phyloP scores from a whole-genome alignment of 2,888 invertebrate genomes.

The Sisyra nigra region DNA sequence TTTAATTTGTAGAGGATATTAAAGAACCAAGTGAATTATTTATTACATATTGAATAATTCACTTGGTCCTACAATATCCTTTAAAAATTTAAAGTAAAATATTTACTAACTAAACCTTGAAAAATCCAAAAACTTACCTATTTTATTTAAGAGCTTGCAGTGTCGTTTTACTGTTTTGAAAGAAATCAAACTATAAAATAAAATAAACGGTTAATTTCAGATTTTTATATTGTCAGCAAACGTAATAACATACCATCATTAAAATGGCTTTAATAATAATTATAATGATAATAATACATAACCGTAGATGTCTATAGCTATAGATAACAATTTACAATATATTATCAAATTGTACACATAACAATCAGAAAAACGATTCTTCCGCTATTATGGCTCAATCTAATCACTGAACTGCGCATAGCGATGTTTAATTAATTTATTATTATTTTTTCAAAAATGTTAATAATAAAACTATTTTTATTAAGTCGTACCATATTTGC shows the following conservation, averaged over 20 bases:
- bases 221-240: slow-evolving; percentile 10
- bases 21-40: too few relatives aligned
- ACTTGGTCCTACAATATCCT: too few relatives aligned
- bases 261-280: slow-evolving; percentile 6
- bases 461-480: too few relatives aligned
- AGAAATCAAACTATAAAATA: too few relatives aligned
- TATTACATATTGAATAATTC: too few relatives aligned
- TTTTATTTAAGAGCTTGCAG: too few relatives aligned
- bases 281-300: slow-evolving; percentile 8
- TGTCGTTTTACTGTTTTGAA: too few relatives aligned
- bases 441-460: neutral
- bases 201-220: slow-evolving; percentile 5
- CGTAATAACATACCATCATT: slow-evolving; percentile 10
- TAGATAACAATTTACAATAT: slow-evolving; percentile 9
- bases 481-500: too few relatives aligned
- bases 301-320: slow-evolving; percentile 8
- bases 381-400: slow-evolving; percentile 3
- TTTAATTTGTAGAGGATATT: too few relatives aligned
- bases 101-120: too few relatives aligned
- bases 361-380: slow-evolving; percentile 6
- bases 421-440: neutral
- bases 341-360: slow-evolving; percentile 9
- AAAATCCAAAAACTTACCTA: too few relatives aligned
- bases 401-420: slow-evolving; percentile 4
- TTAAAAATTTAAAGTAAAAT: too few relatives aligned